Evolutionary conservation across 2,113 vertebrate species (phyloP).

Genomic region (Neoarius graeffei): DNA sequence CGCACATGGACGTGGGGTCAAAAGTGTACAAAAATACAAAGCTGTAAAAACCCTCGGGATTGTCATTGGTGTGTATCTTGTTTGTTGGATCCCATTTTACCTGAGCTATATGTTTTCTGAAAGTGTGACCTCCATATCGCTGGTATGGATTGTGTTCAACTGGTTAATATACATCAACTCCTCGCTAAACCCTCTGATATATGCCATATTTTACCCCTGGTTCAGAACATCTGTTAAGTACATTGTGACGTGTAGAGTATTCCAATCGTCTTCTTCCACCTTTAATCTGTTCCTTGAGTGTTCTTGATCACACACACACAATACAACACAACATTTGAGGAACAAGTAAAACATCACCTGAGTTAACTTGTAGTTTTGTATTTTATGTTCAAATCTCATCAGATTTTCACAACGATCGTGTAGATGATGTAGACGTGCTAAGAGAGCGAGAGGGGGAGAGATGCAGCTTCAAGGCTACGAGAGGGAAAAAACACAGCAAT

Average conservation of each 20-base stretch:
- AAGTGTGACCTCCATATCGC: not conserved
- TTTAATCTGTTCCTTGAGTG: not conserved
- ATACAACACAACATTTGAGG: not conserved
- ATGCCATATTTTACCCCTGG: conserved; percentile 51
- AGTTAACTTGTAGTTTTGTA: not conserved
- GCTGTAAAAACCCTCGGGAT: conserved; percentile 35
- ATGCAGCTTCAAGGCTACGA: not conserved
- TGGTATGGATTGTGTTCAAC: conserved; percentile 10
- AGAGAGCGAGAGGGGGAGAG: not conserved
- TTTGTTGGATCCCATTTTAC: conserved; percentile 34
- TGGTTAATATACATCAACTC: conserved; percentile 42
- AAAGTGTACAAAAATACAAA: conserved; percentile 16
- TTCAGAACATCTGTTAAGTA: conserved; percentile 34
- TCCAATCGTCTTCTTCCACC: conserved; percentile 34
- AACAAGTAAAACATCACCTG: not conserved
- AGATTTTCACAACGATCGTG: not conserved
- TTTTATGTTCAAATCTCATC: not conserved
- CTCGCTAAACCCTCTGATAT: conserved; percentile 40
- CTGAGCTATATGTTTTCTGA: conserved; percentile 9
- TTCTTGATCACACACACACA: not conserved
- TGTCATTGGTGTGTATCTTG: conserved; percentile 37
- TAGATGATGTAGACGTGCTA: not conserved
- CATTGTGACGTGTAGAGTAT: conserved; percentile 41
- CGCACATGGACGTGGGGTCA: not conserved
- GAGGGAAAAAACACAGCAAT: not conserved